Evolutionary conservation across 2,797 vertebrate genomes (phyloP), one percentile per base, ranked within the genome.

Genomic region (Kryptopterus vitreolus): DNA sequence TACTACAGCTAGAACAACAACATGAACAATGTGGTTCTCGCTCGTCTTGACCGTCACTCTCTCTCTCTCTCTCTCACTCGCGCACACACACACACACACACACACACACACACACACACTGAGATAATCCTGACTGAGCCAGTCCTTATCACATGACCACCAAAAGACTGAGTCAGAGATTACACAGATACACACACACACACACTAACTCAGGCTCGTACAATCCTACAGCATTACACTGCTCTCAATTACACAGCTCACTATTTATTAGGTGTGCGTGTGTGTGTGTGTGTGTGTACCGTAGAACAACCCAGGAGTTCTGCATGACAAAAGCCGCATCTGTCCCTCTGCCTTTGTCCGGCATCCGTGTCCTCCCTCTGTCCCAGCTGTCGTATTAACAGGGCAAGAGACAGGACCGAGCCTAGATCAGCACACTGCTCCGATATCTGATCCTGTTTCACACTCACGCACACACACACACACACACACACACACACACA

Each of bases 271-370:
- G 55, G 24, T 80, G 43, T 72, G 63, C 59, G 80, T 77, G 65
- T 81, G 62, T 70, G 73, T 71, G 55, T 69, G 79, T 76, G 24
- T 70, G 80, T 81, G 80, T 77, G 81, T 78, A 73, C 16, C 16
- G 13, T 11, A 43, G 73, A 46, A 52, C 86, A 86, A 90, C 83
- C 89, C 85, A 88, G 78, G 87, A 92, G 93, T 82, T 94, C 93
- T 94, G 95, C 95, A 97, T 96, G 93, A 97, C 96, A 98, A 97
- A 97, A 95, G 95, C 95, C 96, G 97, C 96, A 96, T 98, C 97
- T 96, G 95, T 97, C 94, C 92, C 93, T 92, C 38, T 75, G 82
- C 92, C 92, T 93, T 93, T 95, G 95, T 95, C 95, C 94, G 94
- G 94, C 94, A 94, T 96, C 92, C 94, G 22, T 77, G 69, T 68